These are phyloP conservation scores for Ricordea florida DNA, from an alignment of 92 coral and sea anemone species.

Conservation along the genomic window DNA sequence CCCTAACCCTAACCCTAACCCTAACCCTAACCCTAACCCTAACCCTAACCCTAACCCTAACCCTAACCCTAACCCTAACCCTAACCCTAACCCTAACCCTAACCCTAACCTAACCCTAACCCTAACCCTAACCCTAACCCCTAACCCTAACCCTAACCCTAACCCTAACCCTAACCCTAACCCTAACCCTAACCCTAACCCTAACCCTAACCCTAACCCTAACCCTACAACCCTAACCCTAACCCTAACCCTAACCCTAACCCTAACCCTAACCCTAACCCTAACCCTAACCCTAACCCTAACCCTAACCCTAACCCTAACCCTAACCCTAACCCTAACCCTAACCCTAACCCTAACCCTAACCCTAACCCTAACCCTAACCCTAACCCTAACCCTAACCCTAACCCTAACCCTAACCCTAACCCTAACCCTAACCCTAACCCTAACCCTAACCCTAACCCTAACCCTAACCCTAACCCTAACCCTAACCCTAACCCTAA, in stretches of 20 bases:
- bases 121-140: slow-evolving; percentile 36
- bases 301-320: slow-evolving; percentile 45
- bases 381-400: slow-evolving; percentile 48
- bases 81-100: slow-evolving; percentile 33
- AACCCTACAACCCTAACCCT: slow-evolving; percentile 26
- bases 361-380: slow-evolving; percentile 48
- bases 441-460: slow-evolving; percentile 57
- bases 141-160: slow-evolving; percentile 43
- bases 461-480: slow-evolving; percentile 45
- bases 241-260: slow-evolving; percentile 53
- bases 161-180: slow-evolving; percentile 51
- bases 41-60: slow-evolving; percentile 53
- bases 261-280: slow-evolving; percentile 50
- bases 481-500: slow-evolving; percentile 6
- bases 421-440: slow-evolving; percentile 44
- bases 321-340: slow-evolving; percentile 36
- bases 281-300: slow-evolving; percentile 51
- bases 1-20: slow-evolving; percentile 51
- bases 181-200: slow-evolving; percentile 50
- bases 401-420: slow-evolving; percentile 38
- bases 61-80: slow-evolving; percentile 40
- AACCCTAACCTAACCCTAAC: slow-evolving; percentile 35
- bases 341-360: slow-evolving; percentile 47
- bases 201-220: slow-evolving; percentile 44
- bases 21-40: slow-evolving; percentile 54